These are phyloP conservation scores for Pollenia amentaria DNA, from an alignment of 2,888 invertebrate species.

Conservation along the genomic window DNA sequence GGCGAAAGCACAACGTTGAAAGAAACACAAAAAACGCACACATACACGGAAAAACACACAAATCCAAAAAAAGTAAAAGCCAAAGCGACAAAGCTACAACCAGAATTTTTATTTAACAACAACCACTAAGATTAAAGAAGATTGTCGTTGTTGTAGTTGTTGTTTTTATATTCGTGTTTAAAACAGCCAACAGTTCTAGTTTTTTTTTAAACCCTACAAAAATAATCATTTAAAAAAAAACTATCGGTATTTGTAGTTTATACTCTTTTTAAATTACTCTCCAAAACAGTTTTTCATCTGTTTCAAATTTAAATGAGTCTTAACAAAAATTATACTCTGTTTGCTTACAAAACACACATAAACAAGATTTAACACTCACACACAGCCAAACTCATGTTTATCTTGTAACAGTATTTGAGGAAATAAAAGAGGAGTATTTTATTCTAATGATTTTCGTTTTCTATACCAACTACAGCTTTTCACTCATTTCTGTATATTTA, in stretches of 20 bases:
- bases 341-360: neutral
- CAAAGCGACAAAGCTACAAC: conserved; percentile 70
- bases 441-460: conserved; percentile 17
- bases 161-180: conserved; percentile 10
- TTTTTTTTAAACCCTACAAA: conserved; percentile 38
- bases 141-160: conserved; percentile 30
- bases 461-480: neutral
- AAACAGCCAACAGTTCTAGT: conserved; percentile 47
- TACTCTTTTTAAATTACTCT: conserved; percentile 52
- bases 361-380: conserved; percentile 11
- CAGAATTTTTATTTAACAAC: conserved; percentile 63
- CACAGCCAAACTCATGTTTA: conserved; percentile 18
- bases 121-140: conserved; percentile 62
- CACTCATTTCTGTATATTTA: conserved; percentile 7
- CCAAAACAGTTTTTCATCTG: neutral
- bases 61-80: conserved; percentile 65
- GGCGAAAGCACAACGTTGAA: conserved; percentile 23
- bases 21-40: conserved; percentile 6
- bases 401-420: neutral
- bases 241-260: conserved; percentile 50
- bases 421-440: conserved; percentile 30
- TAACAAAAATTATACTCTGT: conserved; percentile 32
- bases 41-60: conserved; percentile 7
- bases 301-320: conserved; percentile 24
- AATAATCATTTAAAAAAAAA: conserved; percentile 31